These are phyloP conservation scores for Axis porcinus DNA, from an alignment of 2,113 vertebrate species.

Conservation along the genomic window DNA sequence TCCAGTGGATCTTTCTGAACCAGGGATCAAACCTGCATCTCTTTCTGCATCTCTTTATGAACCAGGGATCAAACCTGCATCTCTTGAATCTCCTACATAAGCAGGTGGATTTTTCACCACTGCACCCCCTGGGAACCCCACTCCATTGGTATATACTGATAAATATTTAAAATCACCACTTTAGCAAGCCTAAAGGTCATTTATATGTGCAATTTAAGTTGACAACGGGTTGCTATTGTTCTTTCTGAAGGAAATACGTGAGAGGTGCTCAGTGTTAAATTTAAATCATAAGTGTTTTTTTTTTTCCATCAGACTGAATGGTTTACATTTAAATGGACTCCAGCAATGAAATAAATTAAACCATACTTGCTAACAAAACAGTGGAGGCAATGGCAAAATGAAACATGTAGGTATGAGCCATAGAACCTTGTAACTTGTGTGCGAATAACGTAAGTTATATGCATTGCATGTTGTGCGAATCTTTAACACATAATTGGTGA, in stretches of 20 bases:
- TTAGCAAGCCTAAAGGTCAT: background rate
- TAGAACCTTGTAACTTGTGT: rapidly evolving
- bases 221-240: background rate
- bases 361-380: background rate
- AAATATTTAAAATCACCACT: background rate
- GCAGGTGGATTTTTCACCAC: background rate
- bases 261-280: background rate
- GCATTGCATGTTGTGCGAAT: rapidly evolving
- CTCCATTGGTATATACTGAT: background rate
- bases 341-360: background rate
- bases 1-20: background rate
- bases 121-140: background rate
- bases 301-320: background rate
- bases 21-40: background rate
- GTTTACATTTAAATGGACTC: background rate
- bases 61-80: background rate
- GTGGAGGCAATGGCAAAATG: background rate
- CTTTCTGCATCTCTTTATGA: too few species aligned
- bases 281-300: background rate
- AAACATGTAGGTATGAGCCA: background rate
- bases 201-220: background rate
- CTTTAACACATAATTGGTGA: background rate
- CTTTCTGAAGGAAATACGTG: background rate
- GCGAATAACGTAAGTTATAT: background rate
- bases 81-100: background rate